A percentile compares a stretch with the other conserved stretches of the same genome.
Evolutionary conservation across 2,888 invertebrate genomes (phyloP).

Genomic region (Pachliopta kotzebuea): DNA sequence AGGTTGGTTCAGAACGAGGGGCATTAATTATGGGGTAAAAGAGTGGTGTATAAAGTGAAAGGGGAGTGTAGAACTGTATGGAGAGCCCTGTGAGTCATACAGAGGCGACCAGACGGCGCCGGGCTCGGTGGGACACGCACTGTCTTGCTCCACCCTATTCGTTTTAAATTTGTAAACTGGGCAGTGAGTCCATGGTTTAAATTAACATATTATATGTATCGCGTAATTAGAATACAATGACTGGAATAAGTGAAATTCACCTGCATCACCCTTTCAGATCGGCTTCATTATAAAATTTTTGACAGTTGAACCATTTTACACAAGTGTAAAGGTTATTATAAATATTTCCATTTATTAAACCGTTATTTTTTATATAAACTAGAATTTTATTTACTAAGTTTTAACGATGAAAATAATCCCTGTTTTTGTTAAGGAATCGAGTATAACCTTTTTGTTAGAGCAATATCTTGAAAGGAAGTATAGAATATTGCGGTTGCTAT

Average conservation of each 20-base stretch:
- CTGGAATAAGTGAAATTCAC: slow-evolving; percentile 6
- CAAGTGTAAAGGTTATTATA: not conserved
- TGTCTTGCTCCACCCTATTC: slow-evolving; percentile 53
- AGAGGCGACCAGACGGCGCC: slow-evolving; percentile 71
- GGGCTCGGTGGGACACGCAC: slow-evolving; percentile 44
- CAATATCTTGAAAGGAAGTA: not conserved
- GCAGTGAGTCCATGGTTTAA: slow-evolving; percentile 40
- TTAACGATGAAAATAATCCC: not conserved
- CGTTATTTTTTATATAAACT: not conserved
- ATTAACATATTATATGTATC: slow-evolving; percentile 50
- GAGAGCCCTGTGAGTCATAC: slow-evolving; percentile 72
- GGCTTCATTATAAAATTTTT: not conserved
- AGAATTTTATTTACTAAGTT: not conserved
- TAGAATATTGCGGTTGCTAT: slow-evolving; percentile 25
- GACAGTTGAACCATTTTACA: not conserved
- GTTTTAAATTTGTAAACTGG: slow-evolving; percentile 32
- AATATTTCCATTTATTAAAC: not conserved
- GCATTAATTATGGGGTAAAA: slow-evolving; percentile 68
- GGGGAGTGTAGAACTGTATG: slow-evolving; percentile 53
- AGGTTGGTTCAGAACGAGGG: slow-evolving; percentile 33
- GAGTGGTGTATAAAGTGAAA: slow-evolving; percentile 50
- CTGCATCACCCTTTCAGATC: slow-evolving; percentile 7
- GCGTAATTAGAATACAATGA: slow-evolving; percentile 48
- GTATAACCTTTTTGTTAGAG: not conserved
- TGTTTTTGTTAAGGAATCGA: not conserved